These are phyloP conservation scores for Cynocephalus volans DNA, from an alignment of 2,113 vertebrate genomes.

Conservation along the genomic window DNA sequence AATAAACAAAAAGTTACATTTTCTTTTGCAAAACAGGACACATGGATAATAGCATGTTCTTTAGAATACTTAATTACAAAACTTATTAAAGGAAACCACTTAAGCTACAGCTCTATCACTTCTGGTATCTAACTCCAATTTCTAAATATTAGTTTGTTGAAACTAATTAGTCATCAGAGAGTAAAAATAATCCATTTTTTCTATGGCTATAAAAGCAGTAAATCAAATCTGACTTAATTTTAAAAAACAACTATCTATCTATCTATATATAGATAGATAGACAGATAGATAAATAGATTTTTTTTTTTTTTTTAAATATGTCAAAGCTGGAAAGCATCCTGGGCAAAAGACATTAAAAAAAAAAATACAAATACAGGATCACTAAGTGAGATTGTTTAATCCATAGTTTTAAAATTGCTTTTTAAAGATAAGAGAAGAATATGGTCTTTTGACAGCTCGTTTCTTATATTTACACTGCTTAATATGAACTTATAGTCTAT, in stretches of 20 bases:
- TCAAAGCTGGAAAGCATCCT: conserved; percentile 13
- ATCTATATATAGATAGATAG: too few relatives aligned
- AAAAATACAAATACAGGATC: background rate
- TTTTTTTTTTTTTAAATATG: too few relatives aligned
- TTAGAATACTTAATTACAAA: conserved; percentile 21
- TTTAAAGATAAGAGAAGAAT: background rate
- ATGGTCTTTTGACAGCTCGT: background rate
- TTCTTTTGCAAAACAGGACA: conserved; percentile 1
- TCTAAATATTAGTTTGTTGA: background rate
- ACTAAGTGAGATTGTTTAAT: background rate
- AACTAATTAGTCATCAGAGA: background rate
- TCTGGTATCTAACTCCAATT: background rate
- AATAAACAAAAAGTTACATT: conserved; percentile 29
- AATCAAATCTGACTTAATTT: background rate
- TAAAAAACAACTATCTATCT: background rate
- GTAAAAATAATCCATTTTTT: conserved; percentile 6
- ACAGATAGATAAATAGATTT: too few relatives aligned
- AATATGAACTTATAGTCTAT: background rate
- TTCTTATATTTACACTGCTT: background rate
- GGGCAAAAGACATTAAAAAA: conserved; percentile 2
- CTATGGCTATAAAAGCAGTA: background rate
- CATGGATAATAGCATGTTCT: background rate
- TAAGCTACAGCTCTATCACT: background rate
- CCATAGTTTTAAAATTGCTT: background rate
- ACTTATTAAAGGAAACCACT: conserved; percentile 22